Evolutionary conservation across 2,113 vertebrate species (phyloP).

Genomic region (Grammomys dolichurus): DNA sequence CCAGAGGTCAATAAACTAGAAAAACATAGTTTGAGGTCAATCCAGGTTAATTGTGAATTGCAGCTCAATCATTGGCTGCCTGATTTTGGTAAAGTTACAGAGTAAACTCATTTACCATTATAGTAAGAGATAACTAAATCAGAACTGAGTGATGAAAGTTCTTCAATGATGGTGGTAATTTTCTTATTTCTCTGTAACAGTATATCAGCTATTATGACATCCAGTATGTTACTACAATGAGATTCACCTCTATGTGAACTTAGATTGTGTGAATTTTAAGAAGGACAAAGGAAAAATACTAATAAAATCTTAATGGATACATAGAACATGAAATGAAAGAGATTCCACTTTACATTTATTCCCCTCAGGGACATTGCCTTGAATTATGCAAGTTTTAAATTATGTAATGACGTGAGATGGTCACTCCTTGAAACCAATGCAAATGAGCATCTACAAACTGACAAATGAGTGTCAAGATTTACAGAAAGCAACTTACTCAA

Average conservation of each 20-base stretch:
- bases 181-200: neutral
- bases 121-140: neutral
- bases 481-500: conserved; percentile 20
- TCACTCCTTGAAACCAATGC: conserved; percentile 52
- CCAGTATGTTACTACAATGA: neutral
- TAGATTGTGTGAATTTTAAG: conserved; percentile 65
- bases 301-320: conserved; percentile 62
- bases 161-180: neutral
- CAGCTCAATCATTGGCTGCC: neutral
- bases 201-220: neutral
- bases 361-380: conserved; percentile 49
- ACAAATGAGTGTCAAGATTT: conserved; percentile 52
- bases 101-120: neutral
- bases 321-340: conserved; percentile 67
- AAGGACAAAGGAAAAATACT: conserved; percentile 52
- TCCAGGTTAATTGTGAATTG: neutral
- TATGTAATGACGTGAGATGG: conserved; percentile 42
- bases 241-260: conserved; percentile 40
- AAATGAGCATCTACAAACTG: conserved; percentile 47
- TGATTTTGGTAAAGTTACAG: neutral
- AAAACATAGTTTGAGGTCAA: neutral
- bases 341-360: conserved; percentile 63
- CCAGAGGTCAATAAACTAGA: neutral
- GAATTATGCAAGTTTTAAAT: conserved; percentile 73
- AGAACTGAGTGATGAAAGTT: neutral